Base-by-base conservation (phyloP, 2,113 vertebrate species). In the Hippocampus comes region DNA sequence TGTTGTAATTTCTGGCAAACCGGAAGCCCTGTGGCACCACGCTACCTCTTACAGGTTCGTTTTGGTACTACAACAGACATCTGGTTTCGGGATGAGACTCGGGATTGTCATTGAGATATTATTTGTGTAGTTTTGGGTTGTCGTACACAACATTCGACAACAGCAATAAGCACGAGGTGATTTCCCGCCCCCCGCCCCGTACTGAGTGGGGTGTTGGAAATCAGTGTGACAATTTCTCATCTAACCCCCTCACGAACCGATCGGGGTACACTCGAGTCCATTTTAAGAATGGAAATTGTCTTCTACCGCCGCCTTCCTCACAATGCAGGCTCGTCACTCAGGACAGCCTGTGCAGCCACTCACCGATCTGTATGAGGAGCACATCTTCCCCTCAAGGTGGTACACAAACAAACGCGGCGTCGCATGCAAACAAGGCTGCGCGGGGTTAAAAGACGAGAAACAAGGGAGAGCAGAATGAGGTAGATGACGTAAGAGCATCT, bases 401-500 rank as follows among this genome's bases (percentile, higher is more conserved):
- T 70, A 55, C 67, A 67, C 68, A 55, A 12, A n/a, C 57, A 63
- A 73, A 68, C 25, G 56, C 73, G 55, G 69, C 65, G 30, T 61
- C 57, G 66, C 68, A 77, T 65, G 48, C 57, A 68, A 12, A 25
- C 55, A 63, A 38, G 30, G 59, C 64, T 61, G 74, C 67, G 63
- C 42, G 55, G 11, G 20, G 20, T 64, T 64, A 43, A 5, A 46
- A 43, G 23, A 59, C 23, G 38, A 23, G 63, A 25, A 46, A 46
- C 14, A 6, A 25, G 12, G 49, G 55, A 5, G 66, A 78, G 27
- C 64, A 6, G 56, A 59, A 20, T 8, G 9, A 38, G 46, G 49
- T 11, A 12, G 72, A 77, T 85, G 83, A 88, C 83, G 83, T 85
- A 75, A 91, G 59, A 74, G 21, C 69, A 85, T 83, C 78, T 79